phyloP scores from a whole-genome alignment of 2,888 invertebrate species.

The Loripinus fragilis region DNA sequence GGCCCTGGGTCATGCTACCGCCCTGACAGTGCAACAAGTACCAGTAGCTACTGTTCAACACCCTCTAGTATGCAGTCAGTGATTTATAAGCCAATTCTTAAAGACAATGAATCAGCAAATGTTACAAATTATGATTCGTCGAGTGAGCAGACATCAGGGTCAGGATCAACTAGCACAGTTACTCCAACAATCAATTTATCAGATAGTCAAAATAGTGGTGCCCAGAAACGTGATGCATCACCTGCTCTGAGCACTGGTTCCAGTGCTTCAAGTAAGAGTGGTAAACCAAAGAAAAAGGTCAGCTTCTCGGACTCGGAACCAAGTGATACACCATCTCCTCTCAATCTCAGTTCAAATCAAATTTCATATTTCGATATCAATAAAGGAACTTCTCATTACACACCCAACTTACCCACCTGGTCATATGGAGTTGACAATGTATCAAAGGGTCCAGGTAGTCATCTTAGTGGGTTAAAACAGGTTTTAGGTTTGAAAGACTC shows the following conservation, averaged over 20 bases:
- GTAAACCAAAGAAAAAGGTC: conserved; percentile 69
- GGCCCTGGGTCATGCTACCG: conserved; percentile 47
- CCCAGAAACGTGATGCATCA: conserved; percentile 50
- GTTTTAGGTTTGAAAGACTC: background rate
- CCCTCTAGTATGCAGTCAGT: conserved; percentile 73
- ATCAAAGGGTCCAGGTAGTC: background rate
- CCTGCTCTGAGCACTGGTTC: conserved; percentile 61
- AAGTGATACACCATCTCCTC: conserved; percentile 57
- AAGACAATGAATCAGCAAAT: conserved; percentile 44
- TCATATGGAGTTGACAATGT: background rate
- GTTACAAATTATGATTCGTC: conserved; percentile 50
- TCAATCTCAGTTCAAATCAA: conserved; percentile 53
- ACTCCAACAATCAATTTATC: conserved; percentile 47
- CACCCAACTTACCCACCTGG: conserved; percentile 2
- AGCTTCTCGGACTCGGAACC: conserved; percentile 74
- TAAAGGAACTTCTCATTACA: background rate
- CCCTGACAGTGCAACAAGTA: conserved; percentile 76
- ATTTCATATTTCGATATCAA: conserved; percentile 52
- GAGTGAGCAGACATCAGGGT: conserved; percentile 49
- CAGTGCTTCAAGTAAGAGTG: conserved; percentile 55
- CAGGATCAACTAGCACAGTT: conserved; percentile 45
- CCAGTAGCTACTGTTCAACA: conserved; percentile 76
- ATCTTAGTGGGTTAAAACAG: conserved; percentile 10
- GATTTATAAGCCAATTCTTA: conserved; percentile 67
- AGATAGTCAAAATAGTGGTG: conserved; percentile 32